Base-by-base conservation (phyloP, 2,888 invertebrate genomes). In the Aspidiotus destructor region DNA sequence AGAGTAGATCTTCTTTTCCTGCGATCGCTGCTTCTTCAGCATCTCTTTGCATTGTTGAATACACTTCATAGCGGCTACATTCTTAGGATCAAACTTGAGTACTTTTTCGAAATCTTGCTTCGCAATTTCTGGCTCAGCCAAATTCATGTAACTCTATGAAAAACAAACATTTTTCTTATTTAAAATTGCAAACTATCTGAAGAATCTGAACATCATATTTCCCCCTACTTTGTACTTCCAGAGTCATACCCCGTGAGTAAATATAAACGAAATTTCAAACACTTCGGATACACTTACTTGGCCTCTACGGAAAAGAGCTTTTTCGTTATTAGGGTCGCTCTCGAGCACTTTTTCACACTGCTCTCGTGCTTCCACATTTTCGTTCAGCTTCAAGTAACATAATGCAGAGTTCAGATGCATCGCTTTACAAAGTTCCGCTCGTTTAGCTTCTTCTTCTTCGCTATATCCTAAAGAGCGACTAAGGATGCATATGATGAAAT, bases 231-330 rank as follows among this genome's bases (percentile, higher is more conserved):
- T 28, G 28, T 28, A 5, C 1, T 28, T 28, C 28, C 28, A 28
- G 28, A 28, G 5, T 28, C 5, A 28, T 28, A 28, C 5, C 28
- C 5, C 28, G 28, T 28, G 28, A 28, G 5, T 28, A 28, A 5
- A 28, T 28, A 28, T 28, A 28, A 28, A 28, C 28, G 1, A 28
- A 28, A 28, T 60, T 41, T 11, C 40, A 8, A 13, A 44, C 8
- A 41, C 7, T 11, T 41, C 11, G 8, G 2, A 7, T 44, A 60
- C 13, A 68, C 72, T 73, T 75, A 81, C 81, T 77, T 88, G 87
- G 0, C 93, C 96, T 73, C 89, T 81, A 73, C 98, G 82, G 78
- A 93, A 99, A 41, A 89, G 79, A 0, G 89, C 97, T 78, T 99
- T 99, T 11, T 91, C 88, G 77, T 89, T 95, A 40, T 82, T 81